Conservation (phyloP, 2,113 vertebrate genomes). For the Abramis brama region DNA sequence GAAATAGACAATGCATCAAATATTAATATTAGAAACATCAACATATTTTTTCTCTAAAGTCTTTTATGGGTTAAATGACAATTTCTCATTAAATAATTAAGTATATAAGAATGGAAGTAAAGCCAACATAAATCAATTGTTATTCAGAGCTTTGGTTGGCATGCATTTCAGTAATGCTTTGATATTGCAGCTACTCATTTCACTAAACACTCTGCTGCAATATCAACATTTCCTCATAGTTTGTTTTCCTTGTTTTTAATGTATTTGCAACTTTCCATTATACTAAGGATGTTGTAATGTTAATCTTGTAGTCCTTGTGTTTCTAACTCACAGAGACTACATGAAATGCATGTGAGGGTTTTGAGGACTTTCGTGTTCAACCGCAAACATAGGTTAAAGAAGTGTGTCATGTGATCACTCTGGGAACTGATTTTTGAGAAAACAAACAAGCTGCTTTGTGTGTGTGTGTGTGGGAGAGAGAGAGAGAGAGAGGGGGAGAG, state of each 20-base stretch:
- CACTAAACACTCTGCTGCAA: neutral
- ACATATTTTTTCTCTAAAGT: neutral
- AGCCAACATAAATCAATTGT: neutral
- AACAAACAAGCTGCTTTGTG: neutral
- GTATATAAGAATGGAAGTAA: neutral
- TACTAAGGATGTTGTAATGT: neutral
- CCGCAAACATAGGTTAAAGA: conserved; percentile 15
- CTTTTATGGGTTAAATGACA: neutral
- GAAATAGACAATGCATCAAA: neutral
- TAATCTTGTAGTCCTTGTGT: neutral
- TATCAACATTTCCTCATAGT: neutral
- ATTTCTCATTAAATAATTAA: neutral
- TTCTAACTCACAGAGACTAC: neutral
- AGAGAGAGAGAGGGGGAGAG: neutral
- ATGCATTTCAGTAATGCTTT: neutral
- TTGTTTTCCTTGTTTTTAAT: neutral
- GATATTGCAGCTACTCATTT: neutral
- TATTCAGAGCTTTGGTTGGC: conserved; percentile 1
- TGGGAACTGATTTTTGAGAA: conserved; percentile 7
- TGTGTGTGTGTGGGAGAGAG: neutral
- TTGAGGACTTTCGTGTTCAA: conserved; percentile 29
- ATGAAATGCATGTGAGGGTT: conserved; percentile 4
- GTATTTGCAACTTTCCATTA: neutral
- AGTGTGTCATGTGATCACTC: conserved; percentile 21
- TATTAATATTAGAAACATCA: neutral